phyloP scores from a whole-genome alignment of 2,113 vertebrate species.

The Peromyscus polionotus region DNA sequence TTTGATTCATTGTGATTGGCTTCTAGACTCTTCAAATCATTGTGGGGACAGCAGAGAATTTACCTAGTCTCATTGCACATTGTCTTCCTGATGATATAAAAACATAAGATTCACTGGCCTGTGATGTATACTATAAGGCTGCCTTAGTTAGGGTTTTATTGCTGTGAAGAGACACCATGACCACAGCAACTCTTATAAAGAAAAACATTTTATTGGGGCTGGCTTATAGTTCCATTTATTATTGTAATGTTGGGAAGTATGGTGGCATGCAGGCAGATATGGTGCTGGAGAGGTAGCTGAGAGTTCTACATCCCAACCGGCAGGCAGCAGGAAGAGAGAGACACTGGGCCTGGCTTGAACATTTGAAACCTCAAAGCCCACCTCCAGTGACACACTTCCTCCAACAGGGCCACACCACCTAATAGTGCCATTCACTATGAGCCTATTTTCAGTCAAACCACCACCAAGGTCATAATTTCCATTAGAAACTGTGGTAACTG shows the following conservation, averaged over 20 bases:
- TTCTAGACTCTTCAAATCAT: background rate
- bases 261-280: background rate
- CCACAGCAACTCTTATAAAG: background rate
- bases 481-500: rapidly evolving
- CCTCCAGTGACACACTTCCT: background rate
- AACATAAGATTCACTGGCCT: background rate
- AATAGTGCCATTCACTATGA: background rate
- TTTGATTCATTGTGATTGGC: background rate
- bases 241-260: background rate
- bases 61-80: background rate
- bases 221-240: background rate
- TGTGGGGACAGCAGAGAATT: background rate
- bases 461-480: too few species aligned
- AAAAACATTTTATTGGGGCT: background rate
- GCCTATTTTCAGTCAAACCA: background rate
- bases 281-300: background rate
- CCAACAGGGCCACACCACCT: background rate
- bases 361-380: background rate
- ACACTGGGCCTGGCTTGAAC: background rate
- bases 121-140: rapidly evolving
- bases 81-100: too few species aligned
- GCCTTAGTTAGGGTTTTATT: background rate
- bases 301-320: background rate
- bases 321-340: background rate
- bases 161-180: background rate